Percentiles rank a stretch among this genome's conserved stretches.
Evolutionary conservation across 2,888 invertebrate species (phyloP).

Genomic region (Metellina segmentata): DNA sequence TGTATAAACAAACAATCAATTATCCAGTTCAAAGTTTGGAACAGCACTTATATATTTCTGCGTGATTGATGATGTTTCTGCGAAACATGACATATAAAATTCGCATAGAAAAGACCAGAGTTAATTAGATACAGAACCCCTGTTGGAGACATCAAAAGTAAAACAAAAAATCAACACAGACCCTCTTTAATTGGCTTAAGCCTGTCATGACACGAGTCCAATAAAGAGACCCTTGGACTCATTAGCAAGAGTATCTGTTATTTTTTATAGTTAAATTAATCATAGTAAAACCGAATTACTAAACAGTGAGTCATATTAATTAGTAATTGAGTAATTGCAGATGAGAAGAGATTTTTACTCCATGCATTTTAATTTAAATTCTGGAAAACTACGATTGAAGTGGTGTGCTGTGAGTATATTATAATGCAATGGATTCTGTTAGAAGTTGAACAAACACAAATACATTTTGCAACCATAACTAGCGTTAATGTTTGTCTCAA

Average conservation of each 20-base stretch:
- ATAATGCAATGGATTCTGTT: too few species aligned
- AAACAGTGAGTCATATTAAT: constrained; percentile 23
- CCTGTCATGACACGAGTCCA: neutral
- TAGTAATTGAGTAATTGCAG: constrained; percentile 6
- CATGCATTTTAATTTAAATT: neutral
- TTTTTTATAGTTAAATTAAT: neutral
- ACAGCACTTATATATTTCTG: neutral
- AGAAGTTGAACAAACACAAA: too few species aligned
- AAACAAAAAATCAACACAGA: neutral
- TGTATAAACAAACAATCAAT: neutral
- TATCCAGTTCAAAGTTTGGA: neutral
- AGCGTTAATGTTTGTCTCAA: too few species aligned
- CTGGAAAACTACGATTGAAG: too few species aligned
- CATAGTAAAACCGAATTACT: neutral
- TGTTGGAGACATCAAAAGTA: constrained; percentile 25
- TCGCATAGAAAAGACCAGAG: constrained; percentile 20
- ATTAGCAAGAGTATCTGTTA: neutral
- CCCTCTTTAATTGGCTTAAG: neutral
- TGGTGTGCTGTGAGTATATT: too few species aligned
- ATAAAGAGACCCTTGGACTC: neutral
- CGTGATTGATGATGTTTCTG: neutral
- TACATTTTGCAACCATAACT: too few species aligned
- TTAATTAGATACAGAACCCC: constrained; percentile 31
- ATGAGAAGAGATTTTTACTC: neutral
- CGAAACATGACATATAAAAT: neutral